Evolutionary conservation across 2,888 invertebrate genomes (phyloP).

Genomic region (Agriopis marginaria): DNA sequence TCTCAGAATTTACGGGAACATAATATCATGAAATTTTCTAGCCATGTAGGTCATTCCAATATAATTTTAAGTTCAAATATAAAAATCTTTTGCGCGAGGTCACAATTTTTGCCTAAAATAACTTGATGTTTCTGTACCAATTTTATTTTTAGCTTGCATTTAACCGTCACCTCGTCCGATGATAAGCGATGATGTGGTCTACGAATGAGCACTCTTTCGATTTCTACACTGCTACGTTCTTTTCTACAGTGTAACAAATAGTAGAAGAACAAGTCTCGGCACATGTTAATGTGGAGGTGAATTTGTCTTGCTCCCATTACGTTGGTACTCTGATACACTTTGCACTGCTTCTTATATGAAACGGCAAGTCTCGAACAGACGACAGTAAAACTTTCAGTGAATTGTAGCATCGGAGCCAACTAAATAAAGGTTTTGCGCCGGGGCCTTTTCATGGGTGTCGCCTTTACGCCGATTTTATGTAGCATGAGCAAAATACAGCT

Average conservation of each 20-base stretch:
- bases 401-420: constrained; percentile 78
- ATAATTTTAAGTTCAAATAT: too few species aligned
- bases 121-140: not conserved
- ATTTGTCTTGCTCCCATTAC: constrained; percentile 65
- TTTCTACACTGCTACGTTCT: not conserved
- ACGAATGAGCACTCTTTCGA: too few species aligned
- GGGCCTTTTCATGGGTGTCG: constrained; percentile 74
- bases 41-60: too few species aligned
- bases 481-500: constrained; percentile 79
- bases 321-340: constrained; percentile 58
- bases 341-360: constrained; percentile 70
- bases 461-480: constrained; percentile 83
- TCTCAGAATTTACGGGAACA: too few species aligned
- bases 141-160: not conserved
- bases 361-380: constrained; percentile 65
- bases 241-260: not conserved
- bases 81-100: too few species aligned
- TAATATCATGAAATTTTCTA: too few species aligned
- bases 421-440: constrained; percentile 76
- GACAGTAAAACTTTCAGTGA: constrained; percentile 80
- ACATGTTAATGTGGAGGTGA: constrained; percentile 53
- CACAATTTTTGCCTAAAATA: not conserved
- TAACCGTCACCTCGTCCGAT: too few species aligned
- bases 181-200: too few species aligned
- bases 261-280: too few species aligned